phyloP scores from a whole-genome alignment of 2,888 invertebrate genomes.

The Chaetogeoica ovagalla region DNA sequence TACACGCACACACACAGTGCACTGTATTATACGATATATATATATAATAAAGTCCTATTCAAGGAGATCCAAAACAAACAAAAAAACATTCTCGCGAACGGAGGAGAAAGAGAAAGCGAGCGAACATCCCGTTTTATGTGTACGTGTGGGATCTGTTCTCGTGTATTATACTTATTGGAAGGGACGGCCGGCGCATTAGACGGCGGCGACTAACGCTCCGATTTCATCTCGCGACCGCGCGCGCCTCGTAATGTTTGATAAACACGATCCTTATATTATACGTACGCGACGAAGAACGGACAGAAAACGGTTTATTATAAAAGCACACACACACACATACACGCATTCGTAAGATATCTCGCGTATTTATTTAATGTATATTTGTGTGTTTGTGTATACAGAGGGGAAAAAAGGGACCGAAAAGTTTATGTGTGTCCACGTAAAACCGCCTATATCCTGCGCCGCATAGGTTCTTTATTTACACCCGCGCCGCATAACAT shows the following conservation, averaged over 20 bases:
- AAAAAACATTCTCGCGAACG: conserved; percentile 40
- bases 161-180: too few relatives aligned
- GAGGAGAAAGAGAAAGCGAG: too few relatives aligned
- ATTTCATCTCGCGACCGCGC: conserved; percentile 29
- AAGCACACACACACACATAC: conserved; percentile 7
- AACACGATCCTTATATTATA: conserved; percentile 35
- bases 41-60: not conserved
- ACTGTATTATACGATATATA: too few relatives aligned
- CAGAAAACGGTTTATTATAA: conserved; percentile 49
- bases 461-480: too few relatives aligned
- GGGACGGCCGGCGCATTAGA: conserved; percentile 25
- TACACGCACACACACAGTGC: too few relatives aligned
- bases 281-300: not conserved
- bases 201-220: conserved; percentile 4
- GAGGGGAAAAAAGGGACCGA: too few relatives aligned
- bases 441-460: too few relatives aligned
- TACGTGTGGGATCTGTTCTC: too few relatives aligned
- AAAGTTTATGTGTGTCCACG: too few relatives aligned
- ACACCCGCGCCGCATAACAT: too few relatives aligned
- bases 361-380: not conserved
- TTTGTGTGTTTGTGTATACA: too few relatives aligned
- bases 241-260: conserved; percentile 49
- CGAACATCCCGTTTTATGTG: too few relatives aligned
- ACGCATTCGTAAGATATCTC: not conserved
- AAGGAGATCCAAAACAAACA: conserved; percentile 36